A percentile compares a stretch with the other conserved stretches of the same genome.
Evolutionary conservation across 2,797 vertebrate species (phyloP).

Genomic region (Cryptoprocta ferox): DNA sequence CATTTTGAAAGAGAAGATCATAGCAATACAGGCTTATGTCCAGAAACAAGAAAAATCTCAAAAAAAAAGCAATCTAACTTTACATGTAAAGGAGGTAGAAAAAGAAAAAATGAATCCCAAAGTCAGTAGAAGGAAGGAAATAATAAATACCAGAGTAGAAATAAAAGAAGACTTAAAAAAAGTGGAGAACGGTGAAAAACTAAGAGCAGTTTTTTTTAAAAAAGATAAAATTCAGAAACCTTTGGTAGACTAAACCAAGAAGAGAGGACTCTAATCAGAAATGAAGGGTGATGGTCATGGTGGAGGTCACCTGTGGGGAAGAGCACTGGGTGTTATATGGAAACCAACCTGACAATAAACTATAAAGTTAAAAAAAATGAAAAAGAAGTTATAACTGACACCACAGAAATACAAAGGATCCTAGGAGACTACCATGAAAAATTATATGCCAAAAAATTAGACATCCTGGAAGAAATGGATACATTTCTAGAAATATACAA

Average conservation of each 20-base stretch:
- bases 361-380: no score
- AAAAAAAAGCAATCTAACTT: neutral
- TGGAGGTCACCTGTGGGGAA: no score
- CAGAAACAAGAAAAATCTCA: neutral
- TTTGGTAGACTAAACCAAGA: neutral
- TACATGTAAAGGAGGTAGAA: neutral
- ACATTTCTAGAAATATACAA: neutral
- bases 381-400: neutral
- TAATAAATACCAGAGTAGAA: neutral
- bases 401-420: neutral
- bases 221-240: neutral
- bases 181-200: neutral
- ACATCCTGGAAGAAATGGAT: neutral
- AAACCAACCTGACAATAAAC: no score
- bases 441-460: neutral
- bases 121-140: neutral
- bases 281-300: no score
- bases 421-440: neutral
- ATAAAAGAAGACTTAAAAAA: neutral
- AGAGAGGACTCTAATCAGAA: neutral
- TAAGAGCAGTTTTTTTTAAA: neutral
- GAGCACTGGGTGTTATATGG: no score
- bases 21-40: neutral
- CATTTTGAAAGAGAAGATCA: neutral
- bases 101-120: neutral